Evolutionary conservation across 1,140 invertebrate species (phyloP), one percentile per base, ranked within the genome.

Genomic region (Kradibia gibbosae): DNA sequence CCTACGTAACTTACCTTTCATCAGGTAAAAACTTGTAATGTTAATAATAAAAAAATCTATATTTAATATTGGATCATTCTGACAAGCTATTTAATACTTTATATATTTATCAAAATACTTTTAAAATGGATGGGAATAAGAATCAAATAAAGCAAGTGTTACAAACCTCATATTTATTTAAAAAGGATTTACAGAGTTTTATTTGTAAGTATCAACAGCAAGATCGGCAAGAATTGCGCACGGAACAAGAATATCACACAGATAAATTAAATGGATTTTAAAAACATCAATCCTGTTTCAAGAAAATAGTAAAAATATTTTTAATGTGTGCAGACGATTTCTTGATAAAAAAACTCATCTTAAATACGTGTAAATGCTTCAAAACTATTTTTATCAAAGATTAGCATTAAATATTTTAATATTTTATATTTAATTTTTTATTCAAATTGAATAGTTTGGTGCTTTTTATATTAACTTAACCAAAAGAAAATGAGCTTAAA

Each of bases 111-210:
- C 10, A 39, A 10, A 39, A n/a, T 39, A 67, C 36, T 67, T 65
- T 36, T 53, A 65, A 15, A 4, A 31, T 4, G 22, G 3, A n/a
- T 39, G 22, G 5, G 62, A n/a, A 8, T 17, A 22, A 0, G 3
- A 39, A 39, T n/a, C 83, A 76, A 50, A 77, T 57, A 53, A 62
- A 57, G 42, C 80, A 81, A 72, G 17, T 88, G 81, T 85, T 91
- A 91, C 90, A 91, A 91, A 91, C 89, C 88, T 91, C 90, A 90
- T 90, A 91, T 91, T 91, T 91, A 91, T 87, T 91, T 89, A 90
- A 91, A 91, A 91, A 91, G 89, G 89, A 91, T 91, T 90, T 91
- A 91, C 90, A 91, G 87, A 88, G 86, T 89, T 90, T 89, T 90
- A 85, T 90, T 91, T 91, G 88, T 87, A 90, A 90, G 87, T 89